Evolutionary conservation across 2,113 vertebrate species (phyloP), one percentile per base, ranked within the genome.

Genomic region (Myanophis thanlyinensis): DNA sequence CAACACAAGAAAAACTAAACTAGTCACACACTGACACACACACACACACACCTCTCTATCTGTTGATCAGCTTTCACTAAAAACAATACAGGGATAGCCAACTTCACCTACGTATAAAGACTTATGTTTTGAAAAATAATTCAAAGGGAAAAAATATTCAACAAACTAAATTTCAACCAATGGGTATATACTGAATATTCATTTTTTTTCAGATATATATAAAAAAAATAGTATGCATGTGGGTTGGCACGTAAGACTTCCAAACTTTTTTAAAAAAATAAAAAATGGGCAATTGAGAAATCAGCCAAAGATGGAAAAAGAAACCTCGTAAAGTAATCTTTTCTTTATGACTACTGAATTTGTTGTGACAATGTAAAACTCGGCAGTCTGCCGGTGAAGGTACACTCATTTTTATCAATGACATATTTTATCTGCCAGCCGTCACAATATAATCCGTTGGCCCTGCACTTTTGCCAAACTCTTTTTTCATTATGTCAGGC

Each of bases 401-500:
- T 6, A 13, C 8, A 22, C 44, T 88, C 56, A 13, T 73, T 92
- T 91, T 92, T 73, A 52, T 88, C 85, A 52, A 27, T 23, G 47
- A 73, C 47, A 88, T 92, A 88, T 91, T 87, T 73, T 88, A 88
- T 49, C 59, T 88, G 91, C 85, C 56, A 88, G 51, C n/a, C 52
- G 20, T 20, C n/a, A 87, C 85, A 88, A 3, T 73, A 8, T 44
- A 88, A 49, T 93, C 89, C 88, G 5, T 59, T 96, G 95, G 93
- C 94, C 85, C 94, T 93, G 51, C 40, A 92, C 48, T 94, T 92
- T 52, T 89, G 93, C 87, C 48, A 67, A 35, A 85, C 89, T 22
- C 0, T 0, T 94, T 89, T 93, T 95, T 95, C 73, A 91, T 62
- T 90, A 80, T 93, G 92, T 94, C 95, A 95, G 95, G 56, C 92